A percentile compares a stretch with the other conserved stretches of the same genome.
Evolutionary conservation across 1,140 invertebrate genomes (phyloP).

Genomic region (Apis dorsata): DNA sequence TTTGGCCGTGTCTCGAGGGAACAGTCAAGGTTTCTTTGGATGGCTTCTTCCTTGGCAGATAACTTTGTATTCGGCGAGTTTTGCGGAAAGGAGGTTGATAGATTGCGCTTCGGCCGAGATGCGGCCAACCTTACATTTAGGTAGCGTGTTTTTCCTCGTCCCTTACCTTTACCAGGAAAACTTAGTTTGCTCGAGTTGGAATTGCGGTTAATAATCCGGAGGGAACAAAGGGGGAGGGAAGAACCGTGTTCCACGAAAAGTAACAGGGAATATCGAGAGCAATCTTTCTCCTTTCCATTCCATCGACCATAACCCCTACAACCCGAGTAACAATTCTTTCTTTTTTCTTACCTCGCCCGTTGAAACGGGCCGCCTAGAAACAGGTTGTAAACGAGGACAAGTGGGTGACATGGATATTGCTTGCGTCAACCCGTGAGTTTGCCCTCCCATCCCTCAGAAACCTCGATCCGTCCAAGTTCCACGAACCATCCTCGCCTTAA

Average conservation of each 20-base stretch:
- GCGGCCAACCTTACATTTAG: not conserved
- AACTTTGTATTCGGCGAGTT: slow-evolving; percentile 22
- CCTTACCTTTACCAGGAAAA: not conserved
- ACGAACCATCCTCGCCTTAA: not conserved
- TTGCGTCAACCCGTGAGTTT: slow-evolving; percentile 12
- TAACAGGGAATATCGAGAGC: not conserved
- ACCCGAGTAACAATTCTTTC: too few species aligned
- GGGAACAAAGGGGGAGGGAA: not conserved
- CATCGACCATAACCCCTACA: too few species aligned
- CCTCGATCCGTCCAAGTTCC: not conserved
- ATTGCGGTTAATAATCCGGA: not conserved
- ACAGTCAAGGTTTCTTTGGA: slow-evolving; percentile 3
- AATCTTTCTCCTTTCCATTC: slow-evolving; percentile 1
- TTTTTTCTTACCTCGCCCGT: too few species aligned
- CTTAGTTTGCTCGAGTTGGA: not conserved
- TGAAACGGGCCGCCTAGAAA: too few species aligned
- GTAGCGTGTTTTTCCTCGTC: not conserved
- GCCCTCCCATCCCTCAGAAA: not conserved
- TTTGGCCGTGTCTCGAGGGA: slow-evolving; percentile 5
- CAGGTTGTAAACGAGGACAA: too few species aligned
- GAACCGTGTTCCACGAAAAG: too few species aligned
- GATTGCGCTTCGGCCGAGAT: not conserved
- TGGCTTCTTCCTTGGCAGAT: not conserved
- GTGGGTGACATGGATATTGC: too few species aligned
- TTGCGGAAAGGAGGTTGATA: slow-evolving; percentile 15